Evolutionary conservation across 2,797 vertebrate species (phyloP), one percentile per base, ranked within the genome.

Genomic region (Melanotaenia boesemani): DNA sequence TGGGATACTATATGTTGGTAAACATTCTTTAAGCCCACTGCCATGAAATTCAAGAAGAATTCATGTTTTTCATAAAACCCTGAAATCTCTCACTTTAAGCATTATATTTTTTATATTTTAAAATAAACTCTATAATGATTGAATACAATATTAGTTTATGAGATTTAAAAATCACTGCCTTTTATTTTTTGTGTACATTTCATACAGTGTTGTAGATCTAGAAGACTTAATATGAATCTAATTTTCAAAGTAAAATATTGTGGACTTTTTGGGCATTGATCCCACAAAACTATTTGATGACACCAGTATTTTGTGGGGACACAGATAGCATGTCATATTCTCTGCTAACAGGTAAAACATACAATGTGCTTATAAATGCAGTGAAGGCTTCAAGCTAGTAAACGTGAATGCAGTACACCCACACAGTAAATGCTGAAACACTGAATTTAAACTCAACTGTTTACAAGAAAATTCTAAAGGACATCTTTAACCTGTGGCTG

Each of bases 401-500:
- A 36, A 32, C 6, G n/a, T 20, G 16, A 16, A 60, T 12, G 16
- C 26, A 54, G 16, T 6, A 32, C 6, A 18, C 50, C 54, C 18
- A n/a, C 26, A 12, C 20, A 46, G 61, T 30, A 28, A 24, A 39
- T 50, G 16, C 11, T 32, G 20, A 54, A 59, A 46, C 55, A 24
- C 8, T 20, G 61, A 63, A n/a, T 60, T 77, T 11, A 20, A 6
- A 28, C 39, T 41, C 26, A 41, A 26, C 60, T 64, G 59, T 73
- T 41, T 65, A 46, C 30, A 52, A 41, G 18, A 54, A 59, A 72
- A 30, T 12, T 44, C 58, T 2, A 26, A 8, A 10, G n/a, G 56
- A 41, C 8, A 30, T 65, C 30, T 74, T 66, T 39, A 70, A 72
- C 52, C 39, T 63, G 67, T 34, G 30, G 54, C 37, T 70, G 26